Evolutionary conservation across 1,140 invertebrate species (phyloP).

Genomic region (Brachionus rubens): DNA sequence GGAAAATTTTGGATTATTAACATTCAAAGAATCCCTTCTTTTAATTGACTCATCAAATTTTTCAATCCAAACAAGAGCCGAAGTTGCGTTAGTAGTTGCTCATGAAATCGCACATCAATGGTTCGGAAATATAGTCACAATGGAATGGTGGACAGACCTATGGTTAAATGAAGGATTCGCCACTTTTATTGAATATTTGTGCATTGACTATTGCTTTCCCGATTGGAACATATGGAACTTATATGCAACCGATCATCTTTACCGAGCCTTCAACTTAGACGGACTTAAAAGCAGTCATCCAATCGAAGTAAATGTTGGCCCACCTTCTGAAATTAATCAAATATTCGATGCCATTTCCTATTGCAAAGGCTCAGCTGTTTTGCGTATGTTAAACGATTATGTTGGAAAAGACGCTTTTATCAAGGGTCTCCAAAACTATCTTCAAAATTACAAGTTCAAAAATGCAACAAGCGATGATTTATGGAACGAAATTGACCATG

Average conservation of each 20-base stretch:
- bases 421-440: constrained; percentile 85
- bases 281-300: constrained; percentile 60
- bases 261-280: constrained; percentile 57
- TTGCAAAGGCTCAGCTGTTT: constrained; percentile 70
- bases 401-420: constrained; percentile 85
- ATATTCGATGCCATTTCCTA: constrained; percentile 63
- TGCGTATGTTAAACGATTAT: constrained; percentile 91
- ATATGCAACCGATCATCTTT: constrained; percentile 56
- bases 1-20: constrained; percentile 59
- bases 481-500: constrained; percentile 82
- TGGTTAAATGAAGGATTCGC: constrained; percentile 62
- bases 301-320: constrained; percentile 60
- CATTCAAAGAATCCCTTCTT: constrained; percentile 54
- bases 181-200: constrained; percentile 53
- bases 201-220: constrained; percentile 57
- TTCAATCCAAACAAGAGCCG: constrained; percentile 75
- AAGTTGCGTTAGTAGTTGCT: constrained; percentile 79
- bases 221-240: constrained; percentile 64
- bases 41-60: constrained; percentile 55
- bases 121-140: constrained; percentile 65
- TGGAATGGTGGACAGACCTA: constrained; percentile 66
- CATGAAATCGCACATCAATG: constrained; percentile 77
- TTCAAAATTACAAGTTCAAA: constrained; percentile 79
- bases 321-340: constrained; percentile 59
- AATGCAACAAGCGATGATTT: constrained; percentile 92